phyloP scores from a whole-genome alignment of 2,113 vertebrate species.

The Sprattus sprattus region DNA sequence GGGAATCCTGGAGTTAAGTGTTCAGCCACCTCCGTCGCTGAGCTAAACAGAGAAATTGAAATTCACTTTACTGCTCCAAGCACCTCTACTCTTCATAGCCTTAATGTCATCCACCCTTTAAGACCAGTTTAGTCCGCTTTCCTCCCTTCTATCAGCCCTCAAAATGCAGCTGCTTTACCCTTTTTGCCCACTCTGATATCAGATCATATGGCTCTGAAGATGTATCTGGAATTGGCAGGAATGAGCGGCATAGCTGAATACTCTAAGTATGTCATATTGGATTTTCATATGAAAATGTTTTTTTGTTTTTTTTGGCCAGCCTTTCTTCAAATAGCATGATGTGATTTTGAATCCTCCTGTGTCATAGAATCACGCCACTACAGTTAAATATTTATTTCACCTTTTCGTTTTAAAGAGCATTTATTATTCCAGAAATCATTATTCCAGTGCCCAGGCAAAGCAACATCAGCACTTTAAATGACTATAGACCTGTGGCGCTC shows the following conservation, averaged over 20 bases:
- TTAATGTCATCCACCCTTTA: background rate
- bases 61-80: background rate
- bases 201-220: background rate
- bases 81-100: background rate
- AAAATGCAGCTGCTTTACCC: background rate
- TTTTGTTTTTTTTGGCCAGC: background rate
- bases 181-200: background rate
- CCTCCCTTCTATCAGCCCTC: background rate
- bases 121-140: background rate
- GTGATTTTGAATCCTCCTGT: background rate
- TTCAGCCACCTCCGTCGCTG: background rate
- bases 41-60: constrained; percentile 16
- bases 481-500: too few relatives aligned
- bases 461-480: too few relatives aligned
- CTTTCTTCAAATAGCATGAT: background rate
- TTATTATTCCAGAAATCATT: too few relatives aligned
- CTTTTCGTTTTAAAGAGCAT: too few relatives aligned
- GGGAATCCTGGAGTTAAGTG: background rate
- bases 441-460: too few relatives aligned
- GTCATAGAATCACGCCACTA: background rate
- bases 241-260: background rate
- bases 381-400: too few relatives aligned
- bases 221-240: background rate
- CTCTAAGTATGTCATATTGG: background rate
- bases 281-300: background rate